Conservation (phyloP, 2,797 vertebrate genomes). For the Lerista edwardsae region DNA sequence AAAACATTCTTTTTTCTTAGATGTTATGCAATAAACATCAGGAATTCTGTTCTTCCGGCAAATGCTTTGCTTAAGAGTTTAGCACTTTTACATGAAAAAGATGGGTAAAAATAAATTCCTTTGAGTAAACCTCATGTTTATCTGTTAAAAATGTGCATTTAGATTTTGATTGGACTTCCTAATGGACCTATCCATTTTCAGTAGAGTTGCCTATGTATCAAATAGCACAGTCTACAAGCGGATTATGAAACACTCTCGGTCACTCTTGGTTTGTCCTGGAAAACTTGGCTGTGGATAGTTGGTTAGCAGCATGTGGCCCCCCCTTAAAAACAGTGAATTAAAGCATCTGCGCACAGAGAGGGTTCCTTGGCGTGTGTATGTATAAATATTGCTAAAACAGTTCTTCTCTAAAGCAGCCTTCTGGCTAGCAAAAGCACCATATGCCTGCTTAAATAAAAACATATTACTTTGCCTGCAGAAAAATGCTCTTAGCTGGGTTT, state of each 20-base stretch:
- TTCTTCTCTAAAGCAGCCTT: background rate
- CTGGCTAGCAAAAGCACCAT: background rate
- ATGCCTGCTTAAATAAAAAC: constrained; percentile 9
- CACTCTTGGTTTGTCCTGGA: background rate
- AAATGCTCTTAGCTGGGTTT: background rate
- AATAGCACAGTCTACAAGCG: background rate
- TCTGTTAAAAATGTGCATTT: background rate
- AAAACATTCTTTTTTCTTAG: background rate
- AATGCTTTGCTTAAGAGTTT: background rate
- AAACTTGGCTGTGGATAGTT: background rate
- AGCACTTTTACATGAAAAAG: background rate
- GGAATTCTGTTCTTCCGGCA: background rate
- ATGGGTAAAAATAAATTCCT: background rate
- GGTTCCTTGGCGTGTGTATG: background rate
- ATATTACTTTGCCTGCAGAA: background rate
- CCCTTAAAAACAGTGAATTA: background rate
- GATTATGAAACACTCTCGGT: background rate
- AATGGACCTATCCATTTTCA: background rate
- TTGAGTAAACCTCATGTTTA: background rate
- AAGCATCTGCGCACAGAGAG: background rate
- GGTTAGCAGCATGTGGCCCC: too few relatives aligned
- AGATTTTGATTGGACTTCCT: background rate
- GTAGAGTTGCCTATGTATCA: background rate
- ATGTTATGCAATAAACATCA: background rate
- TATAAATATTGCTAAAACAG: background rate